Conservation (phyloP, 2,888 invertebrate species). For the Smittia aterrima region DNA sequence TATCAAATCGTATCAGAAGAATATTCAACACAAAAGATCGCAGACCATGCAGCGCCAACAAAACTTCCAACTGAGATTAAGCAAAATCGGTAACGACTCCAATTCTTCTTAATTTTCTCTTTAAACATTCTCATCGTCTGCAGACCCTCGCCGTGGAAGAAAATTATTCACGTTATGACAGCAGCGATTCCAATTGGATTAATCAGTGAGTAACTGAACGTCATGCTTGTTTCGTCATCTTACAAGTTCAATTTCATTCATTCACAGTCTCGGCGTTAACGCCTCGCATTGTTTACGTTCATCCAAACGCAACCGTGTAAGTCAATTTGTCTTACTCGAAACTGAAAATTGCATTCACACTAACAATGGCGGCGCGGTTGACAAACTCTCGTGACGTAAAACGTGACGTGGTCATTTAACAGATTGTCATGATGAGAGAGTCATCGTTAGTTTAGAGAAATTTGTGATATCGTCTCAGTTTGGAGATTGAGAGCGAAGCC, state of each 20-base stretch:
- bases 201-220: conserved; percentile 30
- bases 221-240: background rate
- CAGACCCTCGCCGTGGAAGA: conserved; percentile 41
- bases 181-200: conserved; percentile 43
- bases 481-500: no score
- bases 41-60: background rate
- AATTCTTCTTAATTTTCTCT: background rate
- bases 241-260: background rate
- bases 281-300: conserved; percentile 42
- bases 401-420: no score
- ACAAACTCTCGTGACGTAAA: background rate
- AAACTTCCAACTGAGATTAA: background rate
- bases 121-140: background rate
- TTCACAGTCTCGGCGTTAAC: conserved; percentile 42
- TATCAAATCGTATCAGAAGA: background rate
- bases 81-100: background rate
- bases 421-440: no score
- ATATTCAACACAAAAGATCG: background rate
- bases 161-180: conserved; percentile 42
- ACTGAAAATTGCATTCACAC: background rate
- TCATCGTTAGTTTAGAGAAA: no score
- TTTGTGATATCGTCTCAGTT: no score
- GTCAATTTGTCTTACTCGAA: conserved; percentile 28
- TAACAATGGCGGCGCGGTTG: background rate
- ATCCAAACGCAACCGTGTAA: conserved; percentile 43